phyloP scores from a whole-genome alignment of 2,797 vertebrate species.

The Merluccius polli region DNA sequence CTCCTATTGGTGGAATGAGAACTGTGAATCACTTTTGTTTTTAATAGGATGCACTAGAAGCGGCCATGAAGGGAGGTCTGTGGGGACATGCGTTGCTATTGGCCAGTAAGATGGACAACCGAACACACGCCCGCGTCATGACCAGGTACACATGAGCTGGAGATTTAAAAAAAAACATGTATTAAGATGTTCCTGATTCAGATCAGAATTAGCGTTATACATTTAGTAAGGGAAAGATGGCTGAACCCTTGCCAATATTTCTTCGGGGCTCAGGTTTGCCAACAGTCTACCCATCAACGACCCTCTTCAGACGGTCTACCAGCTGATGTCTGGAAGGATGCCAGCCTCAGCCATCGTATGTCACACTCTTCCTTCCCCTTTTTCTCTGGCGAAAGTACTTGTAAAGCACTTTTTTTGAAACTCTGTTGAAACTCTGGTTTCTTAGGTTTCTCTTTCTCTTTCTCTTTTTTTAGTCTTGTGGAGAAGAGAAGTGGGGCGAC shows the following conservation, averaged over 20 bases:
- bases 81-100: constrained; percentile 97
- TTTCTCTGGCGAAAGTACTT: neutral
- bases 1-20: neutral
- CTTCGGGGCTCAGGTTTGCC: constrained; percentile 80
- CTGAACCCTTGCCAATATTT: neutral
- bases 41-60: constrained; percentile 88
- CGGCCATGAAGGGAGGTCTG: constrained; percentile 95
- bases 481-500: constrained; percentile 98
- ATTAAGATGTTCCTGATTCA: no score
- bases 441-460: neutral
- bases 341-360: constrained; percentile 93
- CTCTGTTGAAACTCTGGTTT: no score
- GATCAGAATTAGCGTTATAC: no score
- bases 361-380: neutral
- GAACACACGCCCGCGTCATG: constrained; percentile 96
- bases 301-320: constrained; percentile 96
- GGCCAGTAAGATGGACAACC: constrained; percentile 97
- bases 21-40: neutral
- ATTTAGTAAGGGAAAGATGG: neutral
- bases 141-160: constrained; percentile 78
- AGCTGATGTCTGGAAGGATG: constrained; percentile 98
- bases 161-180: no score
- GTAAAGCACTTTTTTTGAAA: neutral
- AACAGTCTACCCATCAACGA: constrained; percentile 99
- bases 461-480: constrained; percentile 79